Conservation (phyloP, 2,888 invertebrate genomes). For the Melitaea athalia region DNA sequence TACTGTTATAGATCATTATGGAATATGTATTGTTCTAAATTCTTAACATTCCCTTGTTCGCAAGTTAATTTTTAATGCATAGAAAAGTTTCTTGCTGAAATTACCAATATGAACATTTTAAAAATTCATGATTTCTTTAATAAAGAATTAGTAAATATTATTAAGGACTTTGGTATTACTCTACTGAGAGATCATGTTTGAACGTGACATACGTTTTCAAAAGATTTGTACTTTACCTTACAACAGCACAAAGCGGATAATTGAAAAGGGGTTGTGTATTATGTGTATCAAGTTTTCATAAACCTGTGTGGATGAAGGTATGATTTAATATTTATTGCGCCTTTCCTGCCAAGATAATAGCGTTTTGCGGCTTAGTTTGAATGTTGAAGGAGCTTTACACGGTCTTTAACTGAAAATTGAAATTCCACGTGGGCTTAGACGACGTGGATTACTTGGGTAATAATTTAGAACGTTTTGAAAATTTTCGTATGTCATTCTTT, state of each 20-base stretch:
- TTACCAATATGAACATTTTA: background rate
- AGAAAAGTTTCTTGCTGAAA: background rate
- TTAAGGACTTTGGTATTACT: background rate
- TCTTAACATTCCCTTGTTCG: background rate
- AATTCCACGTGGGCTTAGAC: slow-evolving; percentile 27
- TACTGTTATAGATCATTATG: background rate
- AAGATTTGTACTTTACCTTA: slow-evolving; percentile 13
- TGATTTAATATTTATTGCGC: slow-evolving; percentile 42
- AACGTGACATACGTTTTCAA: background rate
- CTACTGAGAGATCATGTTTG: background rate
- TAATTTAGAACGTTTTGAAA: slow-evolving; percentile 30
- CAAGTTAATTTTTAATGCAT: background rate
- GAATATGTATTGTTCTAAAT: background rate
- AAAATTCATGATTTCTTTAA: background rate
- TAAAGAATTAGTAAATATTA: background rate
- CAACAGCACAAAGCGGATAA: slow-evolving; percentile 30
- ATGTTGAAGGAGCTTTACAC: slow-evolving; percentile 28
- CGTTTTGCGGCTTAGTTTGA: slow-evolving; percentile 37
- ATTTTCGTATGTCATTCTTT: slow-evolving; percentile 15
- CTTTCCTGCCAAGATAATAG: slow-evolving; percentile 39
- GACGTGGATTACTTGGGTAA: slow-evolving; percentile 27
- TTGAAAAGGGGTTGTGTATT: slow-evolving; percentile 33
- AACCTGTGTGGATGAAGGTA: slow-evolving; percentile 30
- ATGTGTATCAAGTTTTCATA: slow-evolving; percentile 33
- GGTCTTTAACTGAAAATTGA: slow-evolving; percentile 39